A percentile compares a stretch with the other conserved stretches of the same genome.
These are phyloP conservation scores for Elaphurus davidianus DNA, from an alignment of 2,113 vertebrate species.

Conservation along the genomic window DNA sequence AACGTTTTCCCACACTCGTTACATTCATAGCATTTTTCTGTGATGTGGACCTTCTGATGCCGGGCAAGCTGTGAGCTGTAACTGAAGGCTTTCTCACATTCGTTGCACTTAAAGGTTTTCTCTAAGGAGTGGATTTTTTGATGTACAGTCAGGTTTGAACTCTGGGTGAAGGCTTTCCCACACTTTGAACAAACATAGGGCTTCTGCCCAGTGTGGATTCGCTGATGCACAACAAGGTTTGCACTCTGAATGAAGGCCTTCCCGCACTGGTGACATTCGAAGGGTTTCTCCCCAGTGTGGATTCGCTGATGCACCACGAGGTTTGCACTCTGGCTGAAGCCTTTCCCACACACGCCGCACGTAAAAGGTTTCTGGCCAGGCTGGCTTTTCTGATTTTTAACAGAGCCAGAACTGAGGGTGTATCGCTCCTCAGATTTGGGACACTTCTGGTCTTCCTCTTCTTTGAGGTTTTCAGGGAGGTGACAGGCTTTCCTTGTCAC, in stretches of 20 bases:
- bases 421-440: not conserved
- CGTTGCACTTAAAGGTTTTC: conserved; percentile 68
- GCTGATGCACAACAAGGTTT: conserved; percentile 69
- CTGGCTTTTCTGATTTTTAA: conserved; percentile 48
- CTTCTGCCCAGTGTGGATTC: conserved; percentile 72
- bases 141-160: conserved; percentile 72
- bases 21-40: conserved; percentile 72
- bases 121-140: conserved; percentile 72
- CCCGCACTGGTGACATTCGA: conserved; percentile 68
- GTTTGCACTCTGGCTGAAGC: conserved; percentile 73
- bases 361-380: conserved; percentile 62
- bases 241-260: conserved; percentile 74
- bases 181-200: conserved; percentile 70
- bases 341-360: conserved; percentile 64
- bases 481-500: not conserved
- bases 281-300: conserved; percentile 72
- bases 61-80: conserved; percentile 71
- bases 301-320: conserved; percentile 70
- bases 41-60: conserved; percentile 74
- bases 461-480: not conserved
- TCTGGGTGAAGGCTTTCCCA: conserved; percentile 73
- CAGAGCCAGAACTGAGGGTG: conserved; percentile 4
- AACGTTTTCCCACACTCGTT: conserved; percentile 74
- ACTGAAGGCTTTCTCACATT: conserved; percentile 74
- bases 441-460: conserved; percentile 38